These are phyloP conservation scores for Phoeniculus purpureus DNA, from an alignment of 2,797 vertebrate genomes.

Conservation along the genomic window DNA sequence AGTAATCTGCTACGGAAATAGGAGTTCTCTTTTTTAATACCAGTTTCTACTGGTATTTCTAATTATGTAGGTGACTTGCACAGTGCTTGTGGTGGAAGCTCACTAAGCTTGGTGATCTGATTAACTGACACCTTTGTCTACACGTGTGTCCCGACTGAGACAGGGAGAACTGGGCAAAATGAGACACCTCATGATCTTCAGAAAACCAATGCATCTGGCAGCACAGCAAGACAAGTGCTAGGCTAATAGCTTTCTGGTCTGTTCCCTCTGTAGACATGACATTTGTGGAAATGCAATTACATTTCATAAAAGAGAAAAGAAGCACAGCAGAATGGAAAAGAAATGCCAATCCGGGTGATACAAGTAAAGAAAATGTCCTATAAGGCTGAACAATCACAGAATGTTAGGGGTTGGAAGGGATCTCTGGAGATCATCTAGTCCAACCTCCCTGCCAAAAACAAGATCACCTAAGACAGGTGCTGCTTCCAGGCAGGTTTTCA, in stretches of 20 bases:
- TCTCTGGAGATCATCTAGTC: too few relatives aligned
- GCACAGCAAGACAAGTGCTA: constrained; percentile 33
- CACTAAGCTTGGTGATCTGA: constrained; percentile 16
- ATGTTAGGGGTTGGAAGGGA: too few relatives aligned
- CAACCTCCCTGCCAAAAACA: too few relatives aligned
- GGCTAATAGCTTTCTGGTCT: constrained; percentile 69
- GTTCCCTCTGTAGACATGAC: constrained; percentile 53
- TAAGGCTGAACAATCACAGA: background rate
- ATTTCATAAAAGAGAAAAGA: constrained; percentile 50
- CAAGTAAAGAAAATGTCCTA: constrained; percentile 5
- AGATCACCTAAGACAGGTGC: too few relatives aligned
- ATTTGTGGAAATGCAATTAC: constrained; percentile 77
- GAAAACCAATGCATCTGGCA: constrained; percentile 69
- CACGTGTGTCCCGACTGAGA: background rate
- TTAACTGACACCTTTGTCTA: constrained; percentile 43
- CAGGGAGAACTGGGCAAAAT: constrained; percentile 37
- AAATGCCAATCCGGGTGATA: background rate
- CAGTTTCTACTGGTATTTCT: constrained; percentile 35
- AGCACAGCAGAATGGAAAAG: constrained; percentile 42
- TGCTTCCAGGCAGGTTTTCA: too few relatives aligned
- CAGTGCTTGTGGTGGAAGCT: constrained; percentile 8
- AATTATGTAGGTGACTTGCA: background rate
- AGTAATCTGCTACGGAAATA: constrained; percentile 52
- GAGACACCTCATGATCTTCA: constrained; percentile 64
- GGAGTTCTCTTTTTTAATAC: background rate